Base-by-base conservation (phyloP, 2,113 vertebrate genomes). In the Pao palembangensis region DNA sequence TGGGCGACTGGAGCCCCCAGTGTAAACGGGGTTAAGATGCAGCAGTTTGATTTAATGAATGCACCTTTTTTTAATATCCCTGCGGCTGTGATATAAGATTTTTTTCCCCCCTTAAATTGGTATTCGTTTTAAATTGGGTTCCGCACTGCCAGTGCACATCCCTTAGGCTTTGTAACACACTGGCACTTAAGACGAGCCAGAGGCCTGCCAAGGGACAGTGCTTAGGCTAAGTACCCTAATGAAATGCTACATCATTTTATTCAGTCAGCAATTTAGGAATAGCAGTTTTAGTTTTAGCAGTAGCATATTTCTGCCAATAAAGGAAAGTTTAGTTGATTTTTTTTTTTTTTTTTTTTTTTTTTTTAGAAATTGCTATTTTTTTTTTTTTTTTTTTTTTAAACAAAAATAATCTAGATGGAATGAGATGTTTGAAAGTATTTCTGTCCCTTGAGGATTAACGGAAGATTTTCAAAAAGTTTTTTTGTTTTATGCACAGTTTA, bases 221-320 rank as follows among this genome's bases (percentile, higher is more conserved):
- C 75, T 86, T 76, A 83, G 76, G 68, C 73, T 61, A 69, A 83
- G 80, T 78, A 73, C 82, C 75, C 70, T 86, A 82, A 85, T 88
- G 78, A 85, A 85, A 85, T 68, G 73, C 66, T 48, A 57, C 57
- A 60, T 41, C 65, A 67, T 83, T 88, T 67, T 65, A 76, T 67
- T 80, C 73, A 75, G 75, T 86, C 87, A 87, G 85, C 82, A 83
- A 56, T 83, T 84, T 69, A 18, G 21, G 60, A 59, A 59, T 67
- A 82, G 57, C 71, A 67, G 81, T 77, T 82, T 85, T 75, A 73
- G 71, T 49, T 78, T 75, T 79, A 62, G 61, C 50, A 53, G 78
- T 66, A 78, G 76, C 75, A 77, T 63, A 75, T 82, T 41, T 46
- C 34, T 46, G 51, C 55, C 4, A 16, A 19, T 52, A 34, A 51